Base-by-base conservation (phyloP, 2,113 vertebrate genomes). In the Peromyscus polionotus region DNA sequence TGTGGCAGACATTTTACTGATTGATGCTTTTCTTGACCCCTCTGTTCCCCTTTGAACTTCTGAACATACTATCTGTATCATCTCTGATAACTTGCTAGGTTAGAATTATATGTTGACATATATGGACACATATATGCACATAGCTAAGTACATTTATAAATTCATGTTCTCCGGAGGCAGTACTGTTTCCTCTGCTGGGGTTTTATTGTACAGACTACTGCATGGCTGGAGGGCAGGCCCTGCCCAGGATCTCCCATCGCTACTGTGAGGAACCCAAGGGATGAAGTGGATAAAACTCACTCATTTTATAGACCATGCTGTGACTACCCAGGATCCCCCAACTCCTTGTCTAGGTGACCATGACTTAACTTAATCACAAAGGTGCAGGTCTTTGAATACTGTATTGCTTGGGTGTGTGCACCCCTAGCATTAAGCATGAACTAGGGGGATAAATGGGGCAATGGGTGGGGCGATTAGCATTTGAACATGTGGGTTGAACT, bases 381-480 rank as follows among this genome's bases (percentile, higher is more conserved):
- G 76, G 0, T 19, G 7, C 4, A 70, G 51, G 42, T 31, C 48
- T 42, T 67, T 48, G 19, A 24, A 22, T 13, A 45, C 42, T 10
- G 2, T 5, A 11, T n/a, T n/a, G 14, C 16, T 7, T n/a, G 61
- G 14, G 16, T 22, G 24, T 61, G 36, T 42, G 68, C 33, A 36
- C 8, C 16, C 14, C 36, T 2, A 48, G 57, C 24, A 88, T 42
- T 39, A 63, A 54, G 8, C 22, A 1, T 11, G 39, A 42, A 13
- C 24, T 19, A 5, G 8, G 26, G n/a, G 26, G 48, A 63, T 68
- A 22, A 9, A 9, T 45, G 36, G n/a, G 67, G 4, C 6, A 65
- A 19, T 19, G 39, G 51, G 51, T 54, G 26, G 72, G 13, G 45
- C 11, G 16, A 39, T 1, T 2, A 13, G 20, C 0, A 0, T 61